These are phyloP conservation scores for Adoxophyes honmai DNA, from an alignment of 1,140 invertebrate genomes.

Conservation along the genomic window DNA sequence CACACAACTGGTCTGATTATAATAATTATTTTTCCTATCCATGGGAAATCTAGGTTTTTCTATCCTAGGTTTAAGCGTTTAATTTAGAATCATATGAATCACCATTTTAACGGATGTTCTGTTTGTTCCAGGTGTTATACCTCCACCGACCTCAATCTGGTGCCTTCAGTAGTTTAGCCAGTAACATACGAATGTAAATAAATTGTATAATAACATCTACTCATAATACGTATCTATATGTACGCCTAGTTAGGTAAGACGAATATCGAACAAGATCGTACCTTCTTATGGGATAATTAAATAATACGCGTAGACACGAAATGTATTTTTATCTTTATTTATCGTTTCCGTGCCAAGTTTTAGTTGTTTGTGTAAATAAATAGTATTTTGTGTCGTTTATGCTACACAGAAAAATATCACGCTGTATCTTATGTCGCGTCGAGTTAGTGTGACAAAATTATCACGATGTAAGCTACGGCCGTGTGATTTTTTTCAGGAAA, in stretches of 20 bases:
- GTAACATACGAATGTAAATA: slow-evolving; percentile 63
- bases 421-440: slow-evolving; percentile 27
- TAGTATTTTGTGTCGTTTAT: slow-evolving; percentile 22
- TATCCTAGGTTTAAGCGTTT: no score
- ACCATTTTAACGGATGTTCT: background rate
- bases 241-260: slow-evolving; percentile 56
- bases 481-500: slow-evolving; percentile 16
- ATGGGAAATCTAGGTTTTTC: no score
- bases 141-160: slow-evolving; percentile 74
- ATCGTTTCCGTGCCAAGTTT: slow-evolving; percentile 49
- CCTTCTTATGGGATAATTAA: slow-evolving; percentile 47
- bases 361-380: slow-evolving; percentile 51
- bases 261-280: slow-evolving; percentile 67
- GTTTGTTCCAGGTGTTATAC: slow-evolving; percentile 54
- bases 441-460: slow-evolving; percentile 21
- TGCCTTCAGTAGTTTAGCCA: slow-evolving; percentile 68
- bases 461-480: background rate
- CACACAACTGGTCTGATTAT: no score
- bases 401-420: background rate
- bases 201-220: slow-evolving; percentile 59
- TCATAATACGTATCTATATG: slow-evolving; percentile 39
- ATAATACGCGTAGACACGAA: slow-evolving; percentile 24
- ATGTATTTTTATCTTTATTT: slow-evolving; percentile 38
- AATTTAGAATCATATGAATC: no score
- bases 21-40: no score